Evolutionary conservation across 30 jellyfish, hydroid and myxozoan genomes (phyloP).

Genomic region (Turritopsis dohrnii): DNA sequence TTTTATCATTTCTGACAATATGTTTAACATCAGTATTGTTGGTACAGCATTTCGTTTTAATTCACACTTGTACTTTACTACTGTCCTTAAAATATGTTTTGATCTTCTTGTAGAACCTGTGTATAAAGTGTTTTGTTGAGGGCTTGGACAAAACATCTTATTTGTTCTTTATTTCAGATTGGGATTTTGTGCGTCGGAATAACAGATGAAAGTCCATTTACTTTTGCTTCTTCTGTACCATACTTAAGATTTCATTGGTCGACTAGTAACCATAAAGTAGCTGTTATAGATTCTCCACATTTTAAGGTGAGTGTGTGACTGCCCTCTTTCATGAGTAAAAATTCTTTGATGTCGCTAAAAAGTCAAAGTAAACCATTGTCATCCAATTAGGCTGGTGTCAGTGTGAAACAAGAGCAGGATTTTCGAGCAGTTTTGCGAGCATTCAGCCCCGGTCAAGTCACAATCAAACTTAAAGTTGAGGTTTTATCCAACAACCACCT

Average conservation of each 20-base stretch:
- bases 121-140: not conserved
- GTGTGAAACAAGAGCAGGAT: conserved; percentile 54
- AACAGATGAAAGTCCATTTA: conserved; percentile 80
- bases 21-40: no score
- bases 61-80: no score
- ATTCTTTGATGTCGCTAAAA: no score
- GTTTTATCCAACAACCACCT: conserved; percentile 12
- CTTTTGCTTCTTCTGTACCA: conserved; percentile 80
- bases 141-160: not conserved
- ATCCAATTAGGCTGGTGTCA: conserved; percentile 58
- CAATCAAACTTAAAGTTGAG: conserved; percentile 63
- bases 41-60: no score
- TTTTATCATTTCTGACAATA: no score
- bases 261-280: conserved; percentile 49
- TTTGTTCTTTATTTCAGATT: conserved; percentile 31
- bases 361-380: no score
- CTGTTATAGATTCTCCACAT: conserved; percentile 57
- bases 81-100: no score
- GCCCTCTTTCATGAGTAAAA: no score
- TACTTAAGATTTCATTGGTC: conserved; percentile 81
- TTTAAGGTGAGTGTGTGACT: conserved; percentile 39
- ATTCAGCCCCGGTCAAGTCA: conserved; percentile 57
- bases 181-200: conserved; percentile 71
- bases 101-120: no score
- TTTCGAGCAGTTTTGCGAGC: conserved; percentile 67